Evolutionary conservation across 2,888 invertebrate species (phyloP).

Genomic region (Ypsolopha scabrella): DNA sequence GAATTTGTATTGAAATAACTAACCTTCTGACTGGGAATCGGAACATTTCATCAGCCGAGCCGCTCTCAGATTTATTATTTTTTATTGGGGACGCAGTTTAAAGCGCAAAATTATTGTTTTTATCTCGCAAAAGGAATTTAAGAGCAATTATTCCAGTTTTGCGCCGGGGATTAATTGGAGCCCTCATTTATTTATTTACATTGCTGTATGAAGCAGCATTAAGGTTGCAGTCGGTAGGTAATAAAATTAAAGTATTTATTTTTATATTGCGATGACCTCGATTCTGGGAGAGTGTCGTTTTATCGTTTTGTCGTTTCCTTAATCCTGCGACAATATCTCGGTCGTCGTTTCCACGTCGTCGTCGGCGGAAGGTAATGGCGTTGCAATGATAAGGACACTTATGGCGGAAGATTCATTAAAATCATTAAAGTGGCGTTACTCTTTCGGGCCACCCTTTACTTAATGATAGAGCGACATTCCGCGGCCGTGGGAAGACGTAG

Average conservation of each 20-base stretch:
- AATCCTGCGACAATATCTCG: background rate
- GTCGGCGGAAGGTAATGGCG: background rate
- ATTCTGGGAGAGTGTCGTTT: no score
- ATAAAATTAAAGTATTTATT: background rate
- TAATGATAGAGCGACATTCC: conserved; percentile 21
- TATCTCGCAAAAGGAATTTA: conserved; percentile 62
- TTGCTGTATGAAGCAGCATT: background rate
- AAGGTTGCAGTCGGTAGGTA: background rate
- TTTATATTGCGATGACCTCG: background rate
- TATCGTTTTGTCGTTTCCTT: background rate
- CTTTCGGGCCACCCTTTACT: conserved; percentile 7
- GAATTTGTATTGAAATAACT: conserved; percentile 68
- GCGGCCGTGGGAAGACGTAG: conserved; percentile 38
- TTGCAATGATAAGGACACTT: conserved; percentile 6
- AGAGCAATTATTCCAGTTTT: conserved; percentile 64
- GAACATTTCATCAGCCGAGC: conserved; percentile 55
- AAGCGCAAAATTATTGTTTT: conserved; percentile 68
- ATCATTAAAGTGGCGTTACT: conserved; percentile 19
- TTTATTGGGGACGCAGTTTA: conserved; percentile 49
- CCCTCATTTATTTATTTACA: conserved; percentile 4
- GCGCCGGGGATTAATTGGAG: conserved; percentile 60
- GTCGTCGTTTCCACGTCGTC: background rate
- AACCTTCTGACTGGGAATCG: conserved; percentile 58
- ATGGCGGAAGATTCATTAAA: conserved; percentile 22
- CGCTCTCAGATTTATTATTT: conserved; percentile 63